These are phyloP conservation scores for Melanaphis sacchari DNA, from an alignment of 1,140 invertebrate species.

Conservation along the genomic window DNA sequence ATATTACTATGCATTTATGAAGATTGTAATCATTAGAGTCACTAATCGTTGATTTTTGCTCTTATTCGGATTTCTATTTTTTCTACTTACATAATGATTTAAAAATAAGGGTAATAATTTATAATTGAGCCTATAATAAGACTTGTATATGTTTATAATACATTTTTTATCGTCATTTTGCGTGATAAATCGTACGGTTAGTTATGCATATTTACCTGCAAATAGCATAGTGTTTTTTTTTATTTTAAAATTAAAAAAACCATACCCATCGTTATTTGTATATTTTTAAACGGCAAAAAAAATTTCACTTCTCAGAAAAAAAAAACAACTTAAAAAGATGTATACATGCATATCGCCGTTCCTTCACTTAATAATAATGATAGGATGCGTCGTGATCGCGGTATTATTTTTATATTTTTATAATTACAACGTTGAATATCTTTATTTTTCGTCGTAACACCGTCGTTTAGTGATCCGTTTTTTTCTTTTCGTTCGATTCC, in stretches of 20 bases:
- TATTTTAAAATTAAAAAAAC: background rate
- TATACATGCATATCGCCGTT: background rate
- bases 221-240: background rate
- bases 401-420: background rate
- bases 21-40: background rate
- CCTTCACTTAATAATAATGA: background rate
- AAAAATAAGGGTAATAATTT: background rate
- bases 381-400: background rate
- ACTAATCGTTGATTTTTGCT: background rate
- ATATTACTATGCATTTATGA: background rate
- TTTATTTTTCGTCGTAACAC: background rate
- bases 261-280: background rate
- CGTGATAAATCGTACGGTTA: background rate
- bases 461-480: background rate
- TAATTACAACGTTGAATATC: background rate
- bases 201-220: background rate
- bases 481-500: background rate
- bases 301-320: background rate
- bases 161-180: background rate
- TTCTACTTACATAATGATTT: background rate
- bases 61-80: background rate
- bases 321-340: background rate
- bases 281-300: background rate
- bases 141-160: background rate
- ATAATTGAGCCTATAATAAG: conserved; percentile 2